Evolutionary conservation across 1,140 invertebrate genomes (phyloP).

Genomic region (Helicoverpa armigera): DNA sequence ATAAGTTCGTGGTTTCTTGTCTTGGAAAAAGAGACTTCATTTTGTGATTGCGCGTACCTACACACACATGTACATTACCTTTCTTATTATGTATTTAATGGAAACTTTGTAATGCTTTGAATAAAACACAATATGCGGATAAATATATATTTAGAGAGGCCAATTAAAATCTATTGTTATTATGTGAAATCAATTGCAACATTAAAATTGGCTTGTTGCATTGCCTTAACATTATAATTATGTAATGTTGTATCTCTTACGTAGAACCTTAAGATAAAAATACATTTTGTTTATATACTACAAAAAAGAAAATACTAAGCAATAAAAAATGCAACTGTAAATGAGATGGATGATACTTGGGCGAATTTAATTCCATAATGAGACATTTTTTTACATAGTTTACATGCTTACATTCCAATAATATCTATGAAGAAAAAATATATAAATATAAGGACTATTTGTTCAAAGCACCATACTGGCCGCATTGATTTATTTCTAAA

Average conservation of each 20-base stretch:
- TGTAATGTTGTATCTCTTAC: slow-evolving; percentile 68
- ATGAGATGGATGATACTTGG: slow-evolving; percentile 71
- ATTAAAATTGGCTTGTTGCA: slow-evolving; percentile 68
- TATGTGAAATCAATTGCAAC: slow-evolving; percentile 66
- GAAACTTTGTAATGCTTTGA: background rate
- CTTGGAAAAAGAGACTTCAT: too few relatives aligned
- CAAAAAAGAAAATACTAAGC: slow-evolving; percentile 77
- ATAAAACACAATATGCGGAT: slow-evolving; percentile 59
- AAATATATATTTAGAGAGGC: slow-evolving; percentile 84
- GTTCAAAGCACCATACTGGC: slow-evolving; percentile 76
- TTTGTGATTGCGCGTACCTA: too few relatives aligned
- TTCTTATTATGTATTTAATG: too few relatives aligned
- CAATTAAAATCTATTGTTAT: slow-evolving; percentile 74
- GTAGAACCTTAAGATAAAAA: slow-evolving; percentile 51
- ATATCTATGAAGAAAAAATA: slow-evolving; percentile 59
- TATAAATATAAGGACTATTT: slow-evolving; percentile 67
- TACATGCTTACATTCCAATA: slow-evolving; percentile 56
- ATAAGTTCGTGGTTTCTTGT: too few relatives aligned
- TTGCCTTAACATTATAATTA: slow-evolving; percentile 59
- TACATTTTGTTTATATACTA: slow-evolving; percentile 69
- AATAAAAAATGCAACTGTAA: slow-evolving; percentile 73
- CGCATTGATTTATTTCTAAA: slow-evolving; percentile 69
- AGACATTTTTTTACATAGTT: slow-evolving; percentile 45
- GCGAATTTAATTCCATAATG: slow-evolving; percentile 58
- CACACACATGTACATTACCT: too few relatives aligned